Base-by-base conservation (phyloP, 2,888 invertebrate genomes). In the Patella caerulea region DNA sequence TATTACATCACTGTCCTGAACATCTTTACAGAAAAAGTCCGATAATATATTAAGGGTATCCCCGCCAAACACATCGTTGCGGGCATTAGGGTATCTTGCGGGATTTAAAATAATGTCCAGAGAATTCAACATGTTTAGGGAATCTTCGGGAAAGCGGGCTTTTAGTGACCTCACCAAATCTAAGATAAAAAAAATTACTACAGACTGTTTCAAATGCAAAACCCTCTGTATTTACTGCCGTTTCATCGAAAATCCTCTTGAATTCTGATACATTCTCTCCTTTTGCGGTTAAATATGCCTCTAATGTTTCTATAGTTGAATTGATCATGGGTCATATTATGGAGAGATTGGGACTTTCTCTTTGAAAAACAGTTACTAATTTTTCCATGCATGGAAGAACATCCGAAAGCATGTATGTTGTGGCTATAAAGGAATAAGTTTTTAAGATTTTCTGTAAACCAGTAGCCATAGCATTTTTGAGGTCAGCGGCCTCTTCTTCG, bases 401-500 rank as follows among this genome's bases (percentile, higher is more conserved):
- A 45, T 70, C 70, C 29, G 70, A 70, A 34, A 70, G 70, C 70
- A 70, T 70, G 70, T 70, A 70, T 14, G 70, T 17, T 19, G 45
- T 70, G 29, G 19, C 70, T 45, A 70, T 45, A 70, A 70, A 70
- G 14, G 29, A 29, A 70, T 70, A 70, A 11, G 70, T 70, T 70
- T 70, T 70, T 29, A 70, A 34, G 29, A 34, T 19, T 70, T 70
- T 70, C 70, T 70, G 70, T 34, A 70, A 34, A 45, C 45, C 45
- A 29, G 45, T 19, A 34, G 19, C 70, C 45, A 45, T 19, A 17
- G 70, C 29, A 45, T 70, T 70, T 70, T 70, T 70, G 70, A 17
- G 70, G 70, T 70, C 70, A 70, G 70, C 70, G 29, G 70, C 70
- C 19, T 70, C 70, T 45, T 70, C 70, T 70, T 70, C 70, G 45